phyloP scores from a whole-genome alignment of 2,113 vertebrate genomes.

The Suncus etruscus region DNA sequence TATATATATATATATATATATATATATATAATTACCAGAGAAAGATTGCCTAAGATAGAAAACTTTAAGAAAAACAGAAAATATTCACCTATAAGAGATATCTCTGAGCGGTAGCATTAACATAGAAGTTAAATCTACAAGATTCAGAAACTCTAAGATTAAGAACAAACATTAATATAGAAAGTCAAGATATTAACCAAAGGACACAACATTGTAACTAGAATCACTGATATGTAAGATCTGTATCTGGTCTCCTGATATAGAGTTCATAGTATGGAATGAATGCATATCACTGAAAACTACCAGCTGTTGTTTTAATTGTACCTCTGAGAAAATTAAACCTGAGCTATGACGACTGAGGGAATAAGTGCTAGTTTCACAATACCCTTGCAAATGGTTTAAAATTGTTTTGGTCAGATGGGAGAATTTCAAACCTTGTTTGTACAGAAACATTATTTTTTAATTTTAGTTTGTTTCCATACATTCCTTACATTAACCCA shows the following conservation, averaged over 20 bases:
- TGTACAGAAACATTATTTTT: not conserved
- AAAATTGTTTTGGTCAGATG: not conserved
- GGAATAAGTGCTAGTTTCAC: not conserved
- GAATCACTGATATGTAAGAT: not conserved
- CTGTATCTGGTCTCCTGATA: not conserved
- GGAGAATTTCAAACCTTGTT: not conserved
- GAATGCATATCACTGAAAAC: conserved; percentile 4
- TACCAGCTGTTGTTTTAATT: conserved; percentile 26
- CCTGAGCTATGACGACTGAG: not conserved
- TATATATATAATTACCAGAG: too few species aligned
- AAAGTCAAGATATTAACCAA: not conserved
- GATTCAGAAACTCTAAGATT: not conserved
- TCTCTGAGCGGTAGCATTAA: not conserved
- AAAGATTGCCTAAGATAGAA: not conserved
- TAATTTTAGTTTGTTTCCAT: not conserved
- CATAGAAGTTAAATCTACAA: not conserved
- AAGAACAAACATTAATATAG: not conserved
- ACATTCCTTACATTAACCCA: not conserved
- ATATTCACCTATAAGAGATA: not conserved
- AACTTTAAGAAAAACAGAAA: not conserved
- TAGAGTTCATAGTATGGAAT: conserved; percentile 1
- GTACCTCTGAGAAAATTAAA: not conserved
- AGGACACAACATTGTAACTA: not conserved
- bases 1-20: too few species aligned
- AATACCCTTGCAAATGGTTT: not conserved